These are phyloP conservation scores for Bergia sp. DNA, from an alignment of 92 coral and sea anemone species.

Conservation along the genomic window DNA sequence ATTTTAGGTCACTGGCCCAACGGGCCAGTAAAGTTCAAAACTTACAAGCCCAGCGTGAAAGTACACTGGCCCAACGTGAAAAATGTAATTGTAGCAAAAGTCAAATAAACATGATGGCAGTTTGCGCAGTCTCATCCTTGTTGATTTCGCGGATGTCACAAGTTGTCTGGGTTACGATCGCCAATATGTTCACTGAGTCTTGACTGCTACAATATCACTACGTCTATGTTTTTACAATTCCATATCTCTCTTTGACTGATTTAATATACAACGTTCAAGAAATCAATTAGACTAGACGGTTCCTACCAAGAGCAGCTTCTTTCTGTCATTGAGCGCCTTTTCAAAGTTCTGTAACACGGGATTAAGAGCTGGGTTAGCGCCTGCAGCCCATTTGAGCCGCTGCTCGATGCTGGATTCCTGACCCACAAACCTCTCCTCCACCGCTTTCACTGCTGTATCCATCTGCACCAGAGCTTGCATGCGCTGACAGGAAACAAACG, in stretches of 20 bases:
- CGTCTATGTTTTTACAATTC: too few species aligned
- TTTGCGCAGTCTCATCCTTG: too few species aligned
- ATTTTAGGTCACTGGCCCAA: too few species aligned
- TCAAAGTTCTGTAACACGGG: conserved; percentile 96
- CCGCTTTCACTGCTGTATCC: conserved; percentile 80
- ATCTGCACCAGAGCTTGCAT: conserved; percentile 89
- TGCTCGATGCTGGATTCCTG: conserved; percentile 99
- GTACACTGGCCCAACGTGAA: too few species aligned
- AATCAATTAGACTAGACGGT: background rate
- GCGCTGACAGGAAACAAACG: conserved; percentile 53
- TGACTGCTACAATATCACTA: too few species aligned
- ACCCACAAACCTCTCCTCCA: conserved; percentile 83
- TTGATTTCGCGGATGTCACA: too few species aligned
- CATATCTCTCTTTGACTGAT: background rate
- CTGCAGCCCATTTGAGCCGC: conserved; percentile 98
- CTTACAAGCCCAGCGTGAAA: too few species aligned
- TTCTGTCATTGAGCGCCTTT: conserved; percentile 84
- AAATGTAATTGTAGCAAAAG: too few species aligned
- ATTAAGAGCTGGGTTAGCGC: conserved; percentile 97
- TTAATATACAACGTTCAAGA: background rate
- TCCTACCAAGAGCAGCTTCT: conserved; percentile 81
- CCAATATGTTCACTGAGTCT: too few species aligned
- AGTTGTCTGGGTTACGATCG: too few species aligned
- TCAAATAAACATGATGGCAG: too few species aligned
- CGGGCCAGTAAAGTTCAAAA: too few species aligned